Percentiles rank a stretch among this genome's conserved stretches.
Evolutionary conservation across 2,113 vertebrate genomes (phyloP).

Genomic region (Scophthalmus maximus): DNA sequence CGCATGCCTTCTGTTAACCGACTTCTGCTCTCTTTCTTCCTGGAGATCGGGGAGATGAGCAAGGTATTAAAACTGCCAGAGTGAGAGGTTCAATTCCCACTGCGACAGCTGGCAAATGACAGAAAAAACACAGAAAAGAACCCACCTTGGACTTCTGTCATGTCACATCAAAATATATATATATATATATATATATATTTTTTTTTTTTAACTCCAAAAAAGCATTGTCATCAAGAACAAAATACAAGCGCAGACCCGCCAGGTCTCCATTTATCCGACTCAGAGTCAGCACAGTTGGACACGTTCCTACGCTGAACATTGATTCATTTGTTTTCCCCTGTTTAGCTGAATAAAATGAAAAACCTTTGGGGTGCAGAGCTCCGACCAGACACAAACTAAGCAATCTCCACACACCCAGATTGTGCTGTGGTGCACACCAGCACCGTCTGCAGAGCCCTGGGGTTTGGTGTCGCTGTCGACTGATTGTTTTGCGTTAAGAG

Average conservation of each 20-base stretch:
- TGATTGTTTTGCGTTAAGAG: conserved; percentile 15
- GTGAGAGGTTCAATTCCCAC: neutral
- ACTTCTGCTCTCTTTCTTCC: neutral
- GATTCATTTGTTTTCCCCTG: conserved; percentile 61
- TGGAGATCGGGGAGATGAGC: neutral
- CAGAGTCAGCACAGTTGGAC: conserved; percentile 31
- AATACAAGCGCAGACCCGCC: conserved; percentile 9
- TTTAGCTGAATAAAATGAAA: conserved; percentile 38
- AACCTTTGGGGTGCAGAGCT: neutral
- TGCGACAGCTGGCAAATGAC: neutral
- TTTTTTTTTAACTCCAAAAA: neutral
- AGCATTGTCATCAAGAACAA: neutral
- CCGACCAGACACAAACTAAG: conserved; percentile 32
- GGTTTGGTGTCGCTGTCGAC: conserved; percentile 15
- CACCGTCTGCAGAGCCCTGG: conserved; percentile 23
- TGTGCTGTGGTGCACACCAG: conserved; percentile 14
- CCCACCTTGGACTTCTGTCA: too few relatives aligned
- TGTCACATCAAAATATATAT: neutral
- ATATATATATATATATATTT: neutral
- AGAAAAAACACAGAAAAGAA: too few relatives aligned
- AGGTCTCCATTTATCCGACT: conserved; percentile 21
- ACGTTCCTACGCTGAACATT: neutral
- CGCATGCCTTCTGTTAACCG: neutral
- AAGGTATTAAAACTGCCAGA: neutral
- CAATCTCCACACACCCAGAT: conserved; percentile 25